Base-by-base conservation (phyloP, 2,888 invertebrate species). In the Agrotis clavis region DNA sequence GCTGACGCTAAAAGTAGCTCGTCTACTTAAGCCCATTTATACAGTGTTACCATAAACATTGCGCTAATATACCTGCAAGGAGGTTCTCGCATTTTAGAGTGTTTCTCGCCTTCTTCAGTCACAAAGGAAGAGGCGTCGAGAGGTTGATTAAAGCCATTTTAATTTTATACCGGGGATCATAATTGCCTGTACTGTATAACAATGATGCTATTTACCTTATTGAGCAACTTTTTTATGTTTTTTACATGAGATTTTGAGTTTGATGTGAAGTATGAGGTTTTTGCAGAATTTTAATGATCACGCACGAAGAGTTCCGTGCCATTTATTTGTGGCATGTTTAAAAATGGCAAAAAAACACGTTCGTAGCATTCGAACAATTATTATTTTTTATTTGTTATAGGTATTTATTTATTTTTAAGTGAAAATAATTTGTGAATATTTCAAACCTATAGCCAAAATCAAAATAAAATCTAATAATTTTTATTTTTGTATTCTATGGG, bases 111-210 rank as follows among this genome's bases (percentile, higher is more conserved):
- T 57, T 71, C 70, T 71, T 48, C 30, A 57, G 59, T 47, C 65
- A 76, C 75, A 84, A 86, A 84, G 84, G 67, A 57, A 79, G 84
- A 71, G 71, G 30, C 45, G 60, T 59, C 30, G 60, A 77, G 76
- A 51, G 50, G 41, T 62, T 78, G 71, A 81, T 81, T 64, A 56
- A 67, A 66, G 67, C 60, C 77, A 67, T 75, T 81, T 71, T 67
- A 77, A 83, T 70, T n/a, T 66, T 71, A 67, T 73, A 67, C 67
- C 69, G 54, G 14, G 21, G n/a, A 21, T 59, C 41, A 30, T 78
- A 81, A 80, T 82, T 82, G 66, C 71, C 74, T 41, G n/a, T 57
- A 53, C 45, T 35, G 50, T 25, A 30, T 78, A 74, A 60, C 19
- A 50, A 73, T 67, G 60, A 51, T 54, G 72, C 48, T 62, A 50